Base-by-base conservation (phyloP, 2,888 invertebrate species). In the Ganaspis brasiliensis region DNA sequence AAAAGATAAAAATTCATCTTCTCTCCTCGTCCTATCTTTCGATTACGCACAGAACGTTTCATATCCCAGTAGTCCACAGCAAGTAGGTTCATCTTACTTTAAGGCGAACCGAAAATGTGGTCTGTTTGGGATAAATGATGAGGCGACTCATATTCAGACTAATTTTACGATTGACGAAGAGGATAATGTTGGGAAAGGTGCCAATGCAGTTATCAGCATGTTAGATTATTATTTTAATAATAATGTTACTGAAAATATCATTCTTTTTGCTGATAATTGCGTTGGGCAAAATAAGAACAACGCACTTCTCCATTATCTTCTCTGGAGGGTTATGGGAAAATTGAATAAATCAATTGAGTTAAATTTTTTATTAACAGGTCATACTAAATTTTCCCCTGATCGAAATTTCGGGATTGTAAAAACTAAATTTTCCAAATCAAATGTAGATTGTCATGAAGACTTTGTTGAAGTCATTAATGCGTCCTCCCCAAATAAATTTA, bases 261-360 rank as follows among this genome's bases (percentile, higher is more conserved):
- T 63, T 21, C 37, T 63, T 9, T 63, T 31, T 63, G 21, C 63
- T 26, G 63, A 63, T 63, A 63, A 26, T 35, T 63, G 63, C 37
- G 35, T 35, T 14, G 63, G 24, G 4, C 63, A 63, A 71, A 71
- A 71, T 49, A 45, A 71, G 21, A 71, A 71, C 24, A 71, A 71
- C 21, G 71, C 71, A 16, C 3, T 45, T 2, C 8, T 45, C n/a
- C 71, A 49, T 16, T 71, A 71, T 71, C 21, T 71, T 12, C 40
- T 71, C 14, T 71, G 71, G 71, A n/a, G 71, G 10, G 19, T 49
- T 9, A 71, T 71, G 35, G 8, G n/a, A 72, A 26, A 72, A 24
- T 26, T 31, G 12, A 49, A n/a, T 24, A 3, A 16, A 14, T 37
- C 49, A 12, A 70, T 70, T 16, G 21, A n/a, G 12, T 40, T 52